A percentile compares a stretch with the other conserved stretches of the same genome.
Conservation (phyloP, 2,888 invertebrate genomes). For the Pachydiplax longipennis region DNA sequence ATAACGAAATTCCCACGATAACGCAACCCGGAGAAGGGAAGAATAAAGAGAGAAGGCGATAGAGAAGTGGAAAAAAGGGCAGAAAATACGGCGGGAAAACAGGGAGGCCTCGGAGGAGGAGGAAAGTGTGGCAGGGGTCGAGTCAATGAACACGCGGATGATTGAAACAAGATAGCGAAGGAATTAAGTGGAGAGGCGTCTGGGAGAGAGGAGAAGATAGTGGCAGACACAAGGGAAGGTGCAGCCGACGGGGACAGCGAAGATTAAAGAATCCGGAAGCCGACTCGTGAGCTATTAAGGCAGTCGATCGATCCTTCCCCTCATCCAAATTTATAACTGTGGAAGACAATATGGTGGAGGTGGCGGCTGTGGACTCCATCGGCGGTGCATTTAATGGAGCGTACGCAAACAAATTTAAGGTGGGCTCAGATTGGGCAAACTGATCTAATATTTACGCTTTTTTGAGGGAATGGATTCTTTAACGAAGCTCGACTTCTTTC, state of each 20-base stretch:
- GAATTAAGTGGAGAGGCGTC: background rate
- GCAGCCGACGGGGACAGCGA: background rate
- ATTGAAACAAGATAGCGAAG: background rate
- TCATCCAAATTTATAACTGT: background rate
- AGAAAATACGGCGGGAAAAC: background rate
- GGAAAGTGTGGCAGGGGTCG: too few species aligned
- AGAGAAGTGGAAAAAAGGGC: background rate
- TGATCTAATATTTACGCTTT: too few species aligned
- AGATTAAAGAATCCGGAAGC: background rate
- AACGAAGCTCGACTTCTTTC: too few species aligned
- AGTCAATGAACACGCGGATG: background rate
- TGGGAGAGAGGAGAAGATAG: background rate
- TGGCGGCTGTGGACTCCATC: background rate
- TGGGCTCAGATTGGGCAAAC: too few species aligned
- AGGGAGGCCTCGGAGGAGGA: background rate
- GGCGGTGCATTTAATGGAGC: background rate
- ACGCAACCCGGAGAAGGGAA: too few species aligned
- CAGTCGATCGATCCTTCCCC: background rate
- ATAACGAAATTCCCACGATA: too few species aligned
- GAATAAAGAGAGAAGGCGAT: background rate
- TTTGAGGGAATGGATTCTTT: too few species aligned
- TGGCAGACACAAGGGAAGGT: background rate
- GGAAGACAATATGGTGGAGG: background rate
- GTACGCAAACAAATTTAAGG: too few species aligned
- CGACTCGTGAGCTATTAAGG: background rate